These are phyloP conservation scores for Tiaroga cobitis DNA, from an alignment of 2,797 vertebrate genomes.

Conservation along the genomic window DNA sequence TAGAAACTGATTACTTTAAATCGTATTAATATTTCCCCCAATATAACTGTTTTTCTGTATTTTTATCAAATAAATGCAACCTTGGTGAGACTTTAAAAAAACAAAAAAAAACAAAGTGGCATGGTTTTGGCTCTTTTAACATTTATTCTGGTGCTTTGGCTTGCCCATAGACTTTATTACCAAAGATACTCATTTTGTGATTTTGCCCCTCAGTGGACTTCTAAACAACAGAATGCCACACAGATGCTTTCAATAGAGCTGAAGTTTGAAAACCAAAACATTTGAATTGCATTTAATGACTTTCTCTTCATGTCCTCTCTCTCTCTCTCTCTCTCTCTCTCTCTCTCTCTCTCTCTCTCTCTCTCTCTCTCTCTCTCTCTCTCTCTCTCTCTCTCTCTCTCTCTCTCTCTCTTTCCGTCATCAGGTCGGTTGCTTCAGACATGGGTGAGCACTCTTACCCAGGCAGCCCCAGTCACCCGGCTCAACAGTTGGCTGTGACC, in stretches of 20 bases:
- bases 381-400: no score
- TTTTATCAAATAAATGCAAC: no score
- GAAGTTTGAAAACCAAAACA: not conserved
- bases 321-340: not conserved
- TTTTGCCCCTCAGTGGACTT: no score
- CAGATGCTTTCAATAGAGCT: not conserved
- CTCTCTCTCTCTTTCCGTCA: not conserved
- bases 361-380: not conserved
- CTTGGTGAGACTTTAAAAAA: no score
- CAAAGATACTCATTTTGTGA: no score
- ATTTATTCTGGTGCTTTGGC: not conserved
- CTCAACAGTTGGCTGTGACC: slow-evolving; percentile 77
- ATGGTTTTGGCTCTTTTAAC: not conserved
- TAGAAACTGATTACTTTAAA: no score
- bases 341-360: no score
- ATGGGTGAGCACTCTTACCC: slow-evolving; percentile 83
- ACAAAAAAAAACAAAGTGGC: no score
- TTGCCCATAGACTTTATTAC: not conserved
- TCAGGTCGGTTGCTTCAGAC: slow-evolving; percentile 85
- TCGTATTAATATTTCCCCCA: no score
- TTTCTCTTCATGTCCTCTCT: not conserved
- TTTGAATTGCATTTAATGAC: not conserved
- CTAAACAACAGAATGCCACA: not conserved
- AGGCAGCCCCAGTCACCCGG: slow-evolving; percentile 86
- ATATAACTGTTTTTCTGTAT: no score